Evolutionary conservation across 2,888 invertebrate species (phyloP), one percentile per base, ranked within the genome.

Genomic region (Anaspis maculata): DNA sequence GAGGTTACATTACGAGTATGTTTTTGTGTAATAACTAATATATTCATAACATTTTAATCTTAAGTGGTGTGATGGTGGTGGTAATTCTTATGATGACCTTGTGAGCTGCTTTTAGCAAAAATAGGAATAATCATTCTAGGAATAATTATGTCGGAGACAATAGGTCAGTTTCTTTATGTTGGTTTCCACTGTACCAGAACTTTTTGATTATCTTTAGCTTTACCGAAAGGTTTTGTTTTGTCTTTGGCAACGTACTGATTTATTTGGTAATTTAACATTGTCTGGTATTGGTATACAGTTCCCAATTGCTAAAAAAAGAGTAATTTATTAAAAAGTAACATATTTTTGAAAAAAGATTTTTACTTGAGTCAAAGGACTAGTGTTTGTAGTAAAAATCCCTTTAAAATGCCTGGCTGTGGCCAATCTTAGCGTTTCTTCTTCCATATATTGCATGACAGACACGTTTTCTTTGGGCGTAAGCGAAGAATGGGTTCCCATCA

Each of bases 311-410:
- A 68, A 34, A 66, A 67, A 15, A 32, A 5, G 6, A 14, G 13
- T 26, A 32, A 37, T 3, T 14, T 26, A 34, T 31, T 31, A 30
- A 7, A 3, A 9, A 19, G 19, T n/a, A n/a, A n/a, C 19, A 6
- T 19, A 6, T 19, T 19, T 9, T 9, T 9, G 19, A 5, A 9
- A 19, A 6, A 19, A 19, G 19, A 19, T 34, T 33, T 42, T 57
- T 68, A 86, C 86, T 76, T 85, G 85, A 14, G 90, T 90, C n/a
- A 90, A 68, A 0, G 88, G 85, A 53, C 81, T 89, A 13, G 89
- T 88, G 57, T 90, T 90, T 2, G 88, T 88, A 2, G 90, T 88
- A 45, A 90, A 79, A 14, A 90, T 80, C 0, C 87, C 88, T 1
- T 67, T 66, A 59, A 82, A 90, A 4, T 74, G 64, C 32, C 76